phyloP scores from a whole-genome alignment of 2,797 vertebrate species.

The Aratinga solstitialis region DNA sequence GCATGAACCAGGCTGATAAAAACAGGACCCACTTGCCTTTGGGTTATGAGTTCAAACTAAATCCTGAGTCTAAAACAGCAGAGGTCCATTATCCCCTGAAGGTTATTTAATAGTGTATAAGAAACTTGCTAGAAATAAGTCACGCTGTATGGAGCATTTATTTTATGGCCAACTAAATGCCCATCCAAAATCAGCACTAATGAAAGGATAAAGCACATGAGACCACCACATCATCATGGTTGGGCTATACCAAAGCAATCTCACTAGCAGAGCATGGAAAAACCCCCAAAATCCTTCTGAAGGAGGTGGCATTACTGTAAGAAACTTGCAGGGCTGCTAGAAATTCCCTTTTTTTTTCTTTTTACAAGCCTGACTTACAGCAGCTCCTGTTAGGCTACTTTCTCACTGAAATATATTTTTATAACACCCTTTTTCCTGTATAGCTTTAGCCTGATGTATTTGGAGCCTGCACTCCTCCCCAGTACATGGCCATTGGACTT shows the following conservation, averaged over 20 bases:
- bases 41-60: background rate
- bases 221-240: background rate
- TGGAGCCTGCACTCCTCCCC: background rate
- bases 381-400: background rate
- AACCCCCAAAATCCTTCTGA: background rate
- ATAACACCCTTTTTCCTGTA: background rate
- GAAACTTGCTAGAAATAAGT: background rate
- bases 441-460: background rate
- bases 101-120: background rate
- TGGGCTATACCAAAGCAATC: background rate
- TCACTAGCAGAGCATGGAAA: background rate
- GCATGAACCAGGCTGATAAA: background rate
- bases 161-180: background rate
- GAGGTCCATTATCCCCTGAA: background rate
- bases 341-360: background rate
- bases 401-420: background rate
- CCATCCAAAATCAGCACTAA: background rate
- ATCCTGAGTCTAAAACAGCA: background rate
- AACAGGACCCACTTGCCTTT: background rate
- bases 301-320: background rate
- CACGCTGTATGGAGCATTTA: background rate
- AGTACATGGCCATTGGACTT: background rate
- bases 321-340: background rate
- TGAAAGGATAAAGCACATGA: background rate
- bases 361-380: background rate